Evolutionary conservation across 2,888 invertebrate species (phyloP).

Genomic region (Hydraecia micacea): DNA sequence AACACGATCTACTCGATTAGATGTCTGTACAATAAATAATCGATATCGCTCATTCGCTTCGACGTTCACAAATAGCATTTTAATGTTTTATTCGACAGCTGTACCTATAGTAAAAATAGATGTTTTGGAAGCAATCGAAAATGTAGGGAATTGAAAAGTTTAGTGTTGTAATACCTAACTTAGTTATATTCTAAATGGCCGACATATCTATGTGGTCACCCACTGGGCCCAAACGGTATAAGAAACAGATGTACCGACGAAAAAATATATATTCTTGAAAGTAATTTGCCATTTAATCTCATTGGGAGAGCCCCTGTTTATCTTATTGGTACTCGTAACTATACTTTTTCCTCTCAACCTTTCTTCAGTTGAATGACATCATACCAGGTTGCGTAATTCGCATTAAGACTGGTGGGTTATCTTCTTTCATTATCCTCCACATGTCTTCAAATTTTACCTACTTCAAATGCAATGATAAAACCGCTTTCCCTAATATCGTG

Average conservation of each 20-base stretch:
- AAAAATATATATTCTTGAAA: not conserved
- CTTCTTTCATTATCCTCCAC: not conserved
- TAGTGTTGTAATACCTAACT: not conserved
- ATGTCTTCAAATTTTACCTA: not conserved
- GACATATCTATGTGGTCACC: not conserved
- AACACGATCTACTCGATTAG: conserved; percentile 72
- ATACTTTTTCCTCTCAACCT: not conserved
- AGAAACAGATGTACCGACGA: not conserved
- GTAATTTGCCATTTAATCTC: not conserved
- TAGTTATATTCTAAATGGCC: not conserved
- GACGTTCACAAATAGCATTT: conserved; percentile 53
- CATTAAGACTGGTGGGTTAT: too few species aligned
- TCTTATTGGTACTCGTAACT: not conserved
- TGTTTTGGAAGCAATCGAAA: not conserved
- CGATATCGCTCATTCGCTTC: conserved; percentile 68
- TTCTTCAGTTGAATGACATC: not conserved
- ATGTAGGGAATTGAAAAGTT: not conserved
- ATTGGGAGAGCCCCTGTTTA: not conserved
- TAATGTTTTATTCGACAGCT: conserved; percentile 53
- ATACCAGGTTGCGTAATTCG: not conserved
- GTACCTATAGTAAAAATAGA: conserved; percentile 27
- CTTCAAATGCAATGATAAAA: not conserved
- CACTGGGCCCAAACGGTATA: not conserved
- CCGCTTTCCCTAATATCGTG: not conserved
- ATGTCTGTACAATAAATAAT: conserved; percentile 76